These are phyloP conservation scores for Artibeus lituratus DNA, from an alignment of 2,797 vertebrate species.

Conservation along the genomic window DNA sequence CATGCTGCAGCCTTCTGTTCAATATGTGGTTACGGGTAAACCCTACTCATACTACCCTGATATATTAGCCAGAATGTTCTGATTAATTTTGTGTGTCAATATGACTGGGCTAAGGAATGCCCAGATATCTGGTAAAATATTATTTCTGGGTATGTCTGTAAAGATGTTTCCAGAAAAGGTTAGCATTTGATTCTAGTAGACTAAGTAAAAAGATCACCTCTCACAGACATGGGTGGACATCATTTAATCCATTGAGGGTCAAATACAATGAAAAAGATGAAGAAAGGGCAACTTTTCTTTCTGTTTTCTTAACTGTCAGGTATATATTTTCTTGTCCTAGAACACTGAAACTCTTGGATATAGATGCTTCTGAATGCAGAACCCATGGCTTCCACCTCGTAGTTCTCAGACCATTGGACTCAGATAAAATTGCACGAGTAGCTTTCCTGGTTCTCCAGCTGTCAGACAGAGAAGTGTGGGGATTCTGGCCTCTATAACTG, in stretches of 20 bases:
- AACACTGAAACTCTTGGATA: not conserved
- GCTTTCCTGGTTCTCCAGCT: not conserved
- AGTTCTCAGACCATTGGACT: not conserved
- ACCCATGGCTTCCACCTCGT: not conserved
- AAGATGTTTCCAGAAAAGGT: not conserved
- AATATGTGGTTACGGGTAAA: constrained; percentile 35
- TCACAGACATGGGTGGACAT: not conserved
- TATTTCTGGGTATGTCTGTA: not conserved
- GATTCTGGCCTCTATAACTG: not conserved
- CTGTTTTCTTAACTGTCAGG: not conserved
- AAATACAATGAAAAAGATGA: not conserved
- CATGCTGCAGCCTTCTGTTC: not conserved
- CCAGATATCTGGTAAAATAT: not conserved
- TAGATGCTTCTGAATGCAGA: not conserved
- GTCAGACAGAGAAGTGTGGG: not conserved
- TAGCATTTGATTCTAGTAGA: not conserved
- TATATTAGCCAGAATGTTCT: constrained; percentile 7
- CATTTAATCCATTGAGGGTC: not conserved
- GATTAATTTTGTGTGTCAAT: not conserved
- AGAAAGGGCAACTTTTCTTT: not conserved
- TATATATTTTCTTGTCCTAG: not conserved
- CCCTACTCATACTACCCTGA: constrained; percentile 34
- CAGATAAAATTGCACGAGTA: not conserved
- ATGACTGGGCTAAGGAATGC: not conserved
- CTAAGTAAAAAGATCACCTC: not conserved